Conservation (phyloP, 2,888 invertebrate species). For the Dyspetes luteomarginatus region DNA sequence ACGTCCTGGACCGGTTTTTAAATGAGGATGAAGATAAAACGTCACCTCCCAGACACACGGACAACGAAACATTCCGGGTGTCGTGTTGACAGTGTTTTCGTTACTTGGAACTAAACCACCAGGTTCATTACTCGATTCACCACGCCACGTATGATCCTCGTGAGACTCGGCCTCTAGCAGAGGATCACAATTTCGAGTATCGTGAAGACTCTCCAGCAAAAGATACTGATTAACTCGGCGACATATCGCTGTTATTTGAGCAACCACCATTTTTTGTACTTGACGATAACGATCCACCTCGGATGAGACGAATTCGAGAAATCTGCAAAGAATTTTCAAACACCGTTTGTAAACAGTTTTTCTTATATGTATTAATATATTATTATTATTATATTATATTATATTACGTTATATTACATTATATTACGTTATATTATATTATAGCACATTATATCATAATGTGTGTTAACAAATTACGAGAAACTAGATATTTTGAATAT, state of each 20-base stretch:
- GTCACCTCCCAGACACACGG: slow-evolving; percentile 89
- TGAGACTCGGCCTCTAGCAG: slow-evolving; percentile 87
- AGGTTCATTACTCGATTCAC: slow-evolving; percentile 71
- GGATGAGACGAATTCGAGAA: slow-evolving; percentile 84
- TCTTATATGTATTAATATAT: too few species aligned
- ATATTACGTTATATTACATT: too few species aligned
- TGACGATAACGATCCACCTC: slow-evolving; percentile 85
- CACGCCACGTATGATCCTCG: slow-evolving; percentile 83
- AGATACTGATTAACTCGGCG: slow-evolving; percentile 89
- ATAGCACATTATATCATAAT: too few species aligned
- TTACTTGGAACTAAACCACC: slow-evolving; percentile 66
- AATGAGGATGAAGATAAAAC: slow-evolving; percentile 88
- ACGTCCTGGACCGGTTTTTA: slow-evolving; percentile 87
- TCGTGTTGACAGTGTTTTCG: slow-evolving; percentile 82
- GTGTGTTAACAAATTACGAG: too few species aligned
- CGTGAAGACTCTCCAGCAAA: slow-evolving; percentile 88
- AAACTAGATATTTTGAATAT: too few species aligned
- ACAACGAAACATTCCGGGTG: slow-evolving; percentile 90
- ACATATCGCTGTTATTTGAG: slow-evolving; percentile 86
- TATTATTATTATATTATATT: too few species aligned
- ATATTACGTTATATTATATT: too few species aligned
- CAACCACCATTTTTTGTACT: slow-evolving; percentile 84
- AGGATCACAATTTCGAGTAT: slow-evolving; percentile 87
- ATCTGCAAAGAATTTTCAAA: slow-evolving; percentile 82
- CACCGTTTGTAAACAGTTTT: too few species aligned